Percentiles rank a stretch among this genome's conserved stretches.
Evolutionary conservation across 1,140 invertebrate genomes (phyloP).

Genomic region (Sitophilus oryzae): DNA sequence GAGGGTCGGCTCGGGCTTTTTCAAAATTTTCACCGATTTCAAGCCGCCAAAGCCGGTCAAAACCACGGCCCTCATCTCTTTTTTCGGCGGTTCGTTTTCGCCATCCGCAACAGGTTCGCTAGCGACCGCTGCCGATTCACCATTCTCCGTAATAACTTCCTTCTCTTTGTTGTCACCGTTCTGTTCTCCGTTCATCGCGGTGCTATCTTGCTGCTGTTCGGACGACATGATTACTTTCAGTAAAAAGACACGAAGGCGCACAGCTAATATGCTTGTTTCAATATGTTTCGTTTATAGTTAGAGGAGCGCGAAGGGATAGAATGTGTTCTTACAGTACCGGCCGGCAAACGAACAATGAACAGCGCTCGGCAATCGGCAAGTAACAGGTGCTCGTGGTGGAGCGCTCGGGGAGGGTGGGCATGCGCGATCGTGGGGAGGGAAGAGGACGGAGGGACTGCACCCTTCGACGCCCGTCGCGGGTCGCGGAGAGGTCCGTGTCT

Average conservation of each 20-base stretch:
- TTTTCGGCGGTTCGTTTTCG: constrained; percentile 59
- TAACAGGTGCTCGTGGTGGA: constrained; percentile 41
- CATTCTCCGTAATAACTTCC: constrained; percentile 49
- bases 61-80: constrained; percentile 78
- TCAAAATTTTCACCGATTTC: constrained; percentile 75
- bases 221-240: constrained; percentile 28
- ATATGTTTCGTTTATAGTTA: too few relatives aligned
- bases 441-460: too few relatives aligned
- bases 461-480: constrained; percentile 16
- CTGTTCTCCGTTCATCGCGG: constrained; percentile 48
- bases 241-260: too few relatives aligned
- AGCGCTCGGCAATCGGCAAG: constrained; percentile 12
- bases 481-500: too few relatives aligned
- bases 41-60: constrained; percentile 77
- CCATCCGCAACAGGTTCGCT: constrained; percentile 45
- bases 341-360: constrained; percentile 39
- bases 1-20: constrained; percentile 68
- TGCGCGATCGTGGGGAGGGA: constrained; percentile 26
- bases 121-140: constrained; percentile 46
- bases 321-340: constrained; percentile 26
- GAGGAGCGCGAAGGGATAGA: too few relatives aligned
- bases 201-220: constrained; percentile 27
- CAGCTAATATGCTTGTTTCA: too few relatives aligned
- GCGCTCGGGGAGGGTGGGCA: constrained; percentile 37
- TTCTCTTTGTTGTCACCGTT: constrained; percentile 46